Conservation (phyloP, 2,797 vertebrate genomes). For the Zonotrichia albicollis region DNA sequence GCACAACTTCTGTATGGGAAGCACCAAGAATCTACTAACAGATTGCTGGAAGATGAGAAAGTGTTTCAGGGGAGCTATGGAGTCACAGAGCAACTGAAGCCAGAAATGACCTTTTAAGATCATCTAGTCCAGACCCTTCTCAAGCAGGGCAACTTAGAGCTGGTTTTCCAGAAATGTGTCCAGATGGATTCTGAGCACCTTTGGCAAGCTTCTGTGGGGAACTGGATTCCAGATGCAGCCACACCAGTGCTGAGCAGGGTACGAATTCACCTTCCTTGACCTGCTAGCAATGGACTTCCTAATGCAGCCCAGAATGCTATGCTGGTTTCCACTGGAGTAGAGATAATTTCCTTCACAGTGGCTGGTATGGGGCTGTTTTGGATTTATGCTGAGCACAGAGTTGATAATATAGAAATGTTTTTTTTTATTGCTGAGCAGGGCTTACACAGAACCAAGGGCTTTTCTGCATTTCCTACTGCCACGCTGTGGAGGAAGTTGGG, state of each 20-base stretch:
- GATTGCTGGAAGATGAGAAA: not conserved
- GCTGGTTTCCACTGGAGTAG: not conserved
- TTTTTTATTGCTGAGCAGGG: not conserved
- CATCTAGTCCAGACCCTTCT: not conserved
- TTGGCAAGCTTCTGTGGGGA: not conserved
- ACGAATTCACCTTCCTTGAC: not conserved
- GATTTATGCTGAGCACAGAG: not conserved
- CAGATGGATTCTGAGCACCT: not conserved
- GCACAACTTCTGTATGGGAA: not conserved
- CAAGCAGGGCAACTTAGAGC: not conserved
- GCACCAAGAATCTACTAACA: not conserved
- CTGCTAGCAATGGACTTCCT: not conserved
- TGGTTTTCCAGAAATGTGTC: not conserved
- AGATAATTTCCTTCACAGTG: not conserved
- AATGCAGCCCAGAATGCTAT: not conserved
- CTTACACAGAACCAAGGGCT: not conserved
- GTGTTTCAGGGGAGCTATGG: not conserved
- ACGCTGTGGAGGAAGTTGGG: rapidly evolving
- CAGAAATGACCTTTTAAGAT: not conserved
- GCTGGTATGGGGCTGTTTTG: not conserved
- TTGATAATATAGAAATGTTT: not conserved
- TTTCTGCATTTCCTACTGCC: not conserved
- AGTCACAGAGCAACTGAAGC: not conserved
- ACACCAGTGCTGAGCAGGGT: not conserved
- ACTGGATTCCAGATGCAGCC: not conserved